Evolutionary conservation across 2,888 invertebrate genomes (phyloP).

Genomic region (Hedychridium roseum): DNA sequence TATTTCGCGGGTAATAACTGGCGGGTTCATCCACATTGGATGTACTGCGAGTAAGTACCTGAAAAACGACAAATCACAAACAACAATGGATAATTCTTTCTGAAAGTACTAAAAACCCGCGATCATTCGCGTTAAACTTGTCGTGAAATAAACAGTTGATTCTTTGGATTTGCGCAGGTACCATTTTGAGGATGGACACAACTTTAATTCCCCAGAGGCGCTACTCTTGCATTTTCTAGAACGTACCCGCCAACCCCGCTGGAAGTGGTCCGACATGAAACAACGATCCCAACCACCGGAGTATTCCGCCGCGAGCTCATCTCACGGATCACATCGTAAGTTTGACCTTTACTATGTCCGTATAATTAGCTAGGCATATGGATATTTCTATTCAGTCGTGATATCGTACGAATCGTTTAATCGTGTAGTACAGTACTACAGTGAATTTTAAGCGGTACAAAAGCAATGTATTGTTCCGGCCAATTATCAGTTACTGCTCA

Average conservation of each 20-base stretch:
- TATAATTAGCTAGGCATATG: too few relatives aligned
- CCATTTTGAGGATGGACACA: conserved; percentile 77
- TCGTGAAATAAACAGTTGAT: too few relatives aligned
- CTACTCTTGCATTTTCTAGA: conserved; percentile 82
- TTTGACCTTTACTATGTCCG: too few relatives aligned
- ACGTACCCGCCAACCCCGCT: conserved; percentile 80
- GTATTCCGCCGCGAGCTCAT: conserved; percentile 60
- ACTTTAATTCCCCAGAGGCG: conserved; percentile 77
- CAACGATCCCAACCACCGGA: conserved; percentile 76
- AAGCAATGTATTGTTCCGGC: too few relatives aligned
- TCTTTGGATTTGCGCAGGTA: conserved; percentile 71
- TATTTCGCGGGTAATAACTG: conserved; percentile 80
- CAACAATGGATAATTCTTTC: too few relatives aligned
- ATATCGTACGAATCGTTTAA: too few relatives aligned
- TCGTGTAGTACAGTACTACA: too few relatives aligned
- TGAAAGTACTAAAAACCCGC: neutral
- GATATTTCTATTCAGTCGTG: too few relatives aligned
- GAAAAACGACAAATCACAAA: too few relatives aligned
- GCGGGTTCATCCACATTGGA: conserved; percentile 90
- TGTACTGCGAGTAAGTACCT: conserved; percentile 59
- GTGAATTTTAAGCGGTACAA: too few relatives aligned
- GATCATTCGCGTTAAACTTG: too few relatives aligned
- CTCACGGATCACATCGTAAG: conserved; percentile 36
- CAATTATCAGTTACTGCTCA: too few relatives aligned
- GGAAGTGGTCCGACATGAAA: conserved; percentile 75